Evolutionary conservation across 2,888 invertebrate species (phyloP).

Genomic region (Ligdia adustata): DNA sequence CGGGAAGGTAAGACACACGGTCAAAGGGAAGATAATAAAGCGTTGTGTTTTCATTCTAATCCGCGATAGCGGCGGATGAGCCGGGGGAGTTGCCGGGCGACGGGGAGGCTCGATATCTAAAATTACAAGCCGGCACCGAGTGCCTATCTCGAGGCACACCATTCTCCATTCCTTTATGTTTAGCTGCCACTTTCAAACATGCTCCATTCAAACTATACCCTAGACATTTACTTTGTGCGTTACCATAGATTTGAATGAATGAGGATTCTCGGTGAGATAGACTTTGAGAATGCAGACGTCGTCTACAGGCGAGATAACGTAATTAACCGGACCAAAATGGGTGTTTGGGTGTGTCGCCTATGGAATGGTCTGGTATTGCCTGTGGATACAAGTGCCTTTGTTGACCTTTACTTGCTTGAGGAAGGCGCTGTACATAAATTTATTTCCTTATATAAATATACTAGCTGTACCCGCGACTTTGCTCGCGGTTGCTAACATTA

Average conservation of each 20-base stretch:
- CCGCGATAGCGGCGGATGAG: conserved; percentile 63
- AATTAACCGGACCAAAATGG: conserved; percentile 24
- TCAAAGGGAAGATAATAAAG: conserved; percentile 79
- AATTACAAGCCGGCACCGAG: conserved; percentile 77
- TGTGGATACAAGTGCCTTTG: conserved; percentile 23
- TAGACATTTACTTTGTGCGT: conserved; percentile 66
- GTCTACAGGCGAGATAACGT: conserved; percentile 26
- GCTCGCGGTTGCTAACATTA: too few species aligned
- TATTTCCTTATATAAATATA: too few species aligned
- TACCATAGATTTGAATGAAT: conserved; percentile 58
- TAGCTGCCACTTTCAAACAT: conserved; percentile 76
- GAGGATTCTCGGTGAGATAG: conserved; percentile 33
- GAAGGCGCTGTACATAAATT: too few species aligned
- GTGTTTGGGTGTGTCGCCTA: conserved; percentile 39
- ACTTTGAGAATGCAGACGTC: conserved; percentile 43
- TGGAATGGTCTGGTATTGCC: conserved; percentile 32
- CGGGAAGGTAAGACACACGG: conserved; percentile 72
- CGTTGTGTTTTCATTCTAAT: conserved; percentile 81
- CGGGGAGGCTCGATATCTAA: conserved; percentile 75
- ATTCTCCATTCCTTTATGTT: conserved; percentile 73
- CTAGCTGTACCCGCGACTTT: too few species aligned
- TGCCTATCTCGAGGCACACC: conserved; percentile 73
- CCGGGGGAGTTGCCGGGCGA: conserved; percentile 55
- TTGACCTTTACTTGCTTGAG: too few species aligned
- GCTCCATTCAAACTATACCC: conserved; percentile 70